Evolutionary conservation across 2,888 invertebrate genomes (phyloP), one percentile per base, ranked within the genome.

Genomic region (Beris morrisii): DNA sequence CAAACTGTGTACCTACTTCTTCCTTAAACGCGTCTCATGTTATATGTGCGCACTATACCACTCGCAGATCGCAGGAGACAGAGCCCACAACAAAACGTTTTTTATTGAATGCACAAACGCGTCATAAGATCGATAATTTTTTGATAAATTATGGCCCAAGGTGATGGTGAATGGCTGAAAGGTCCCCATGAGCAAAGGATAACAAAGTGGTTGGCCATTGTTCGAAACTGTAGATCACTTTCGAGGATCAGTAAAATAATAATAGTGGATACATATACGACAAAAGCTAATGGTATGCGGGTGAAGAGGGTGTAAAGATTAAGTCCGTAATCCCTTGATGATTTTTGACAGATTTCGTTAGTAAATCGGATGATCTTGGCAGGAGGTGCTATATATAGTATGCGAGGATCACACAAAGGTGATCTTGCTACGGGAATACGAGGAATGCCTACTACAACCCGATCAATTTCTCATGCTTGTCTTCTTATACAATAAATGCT

Each of bases 281-380:
- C 22, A 22, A 22, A 22, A 22, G 38, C 38, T 38, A 9, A 9
- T 38, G 9, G 5, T 38, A 9, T 38, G 38, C 9, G 7, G 38
- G 38, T 7, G 2, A 9, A 5, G 54, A 64, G 45, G 45, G 43
- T 64, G 28, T 45, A 64, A 64, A 54, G 31, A 31, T 64, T 64
- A 64, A 64, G 54, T 54, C 64, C 64, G 67, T 69, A 69, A 69
- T 69, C 69, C 67, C 67, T 65, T 67, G 58, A 67, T 67, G 66
- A 69, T 65, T 69, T 69, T 67, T 69, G 69, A 69, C 69, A 69
- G 69, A 67, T 67, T 67, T 46, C 65, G 65, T 65, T 67, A 66
- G 65, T 69, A 66, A 66, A 66, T 67, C 61, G 66, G 48, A 53
- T 64, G 56, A 54, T 69, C 69, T 31, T 67, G 32, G 64, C 66